Percentiles rank a stretch among this genome's conserved stretches.
phyloP scores from a whole-genome alignment of 2,797 vertebrate genomes.

The Gymnocypris eckloni region DNA sequence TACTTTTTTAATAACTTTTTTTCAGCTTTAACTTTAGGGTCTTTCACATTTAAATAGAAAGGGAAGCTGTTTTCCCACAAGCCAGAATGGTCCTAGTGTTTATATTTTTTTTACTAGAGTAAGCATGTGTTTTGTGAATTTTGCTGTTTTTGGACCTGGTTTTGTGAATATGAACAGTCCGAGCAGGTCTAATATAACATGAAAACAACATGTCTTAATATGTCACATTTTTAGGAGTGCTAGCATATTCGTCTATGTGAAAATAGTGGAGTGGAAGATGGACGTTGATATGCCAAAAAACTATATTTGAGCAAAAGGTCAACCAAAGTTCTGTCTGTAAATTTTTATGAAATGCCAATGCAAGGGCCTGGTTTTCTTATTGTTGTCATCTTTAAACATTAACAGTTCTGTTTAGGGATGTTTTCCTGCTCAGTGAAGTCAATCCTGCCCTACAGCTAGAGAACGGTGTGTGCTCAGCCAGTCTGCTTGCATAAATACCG shows the following conservation, averaged over 20 bases:
- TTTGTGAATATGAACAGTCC: background rate
- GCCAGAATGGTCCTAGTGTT: background rate
- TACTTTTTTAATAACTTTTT: background rate
- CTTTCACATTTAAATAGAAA: background rate
- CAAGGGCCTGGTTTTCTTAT: background rate
- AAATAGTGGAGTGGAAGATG: background rate
- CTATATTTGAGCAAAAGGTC: background rate
- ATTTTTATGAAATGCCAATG: background rate
- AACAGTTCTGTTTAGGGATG: background rate
- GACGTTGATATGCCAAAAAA: background rate
- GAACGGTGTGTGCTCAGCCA: constrained; percentile 3
- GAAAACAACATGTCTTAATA: background rate
- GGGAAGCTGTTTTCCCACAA: background rate
- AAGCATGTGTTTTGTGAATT: constrained; percentile 4
- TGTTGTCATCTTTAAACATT: constrained; percentile 20
- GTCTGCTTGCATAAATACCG: constrained; percentile 8
- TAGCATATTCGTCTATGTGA: background rate
- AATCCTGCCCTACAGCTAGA: constrained; percentile 4
- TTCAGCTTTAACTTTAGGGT: background rate
- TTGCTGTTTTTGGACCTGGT: background rate
- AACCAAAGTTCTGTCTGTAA: background rate
- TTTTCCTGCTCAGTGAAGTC: constrained; percentile 9
- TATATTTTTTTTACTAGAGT: background rate
- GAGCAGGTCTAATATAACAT: background rate
- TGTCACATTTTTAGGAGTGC: background rate